Base-by-base conservation (phyloP, 2,888 invertebrate genomes). In the Pammene aurita region DNA sequence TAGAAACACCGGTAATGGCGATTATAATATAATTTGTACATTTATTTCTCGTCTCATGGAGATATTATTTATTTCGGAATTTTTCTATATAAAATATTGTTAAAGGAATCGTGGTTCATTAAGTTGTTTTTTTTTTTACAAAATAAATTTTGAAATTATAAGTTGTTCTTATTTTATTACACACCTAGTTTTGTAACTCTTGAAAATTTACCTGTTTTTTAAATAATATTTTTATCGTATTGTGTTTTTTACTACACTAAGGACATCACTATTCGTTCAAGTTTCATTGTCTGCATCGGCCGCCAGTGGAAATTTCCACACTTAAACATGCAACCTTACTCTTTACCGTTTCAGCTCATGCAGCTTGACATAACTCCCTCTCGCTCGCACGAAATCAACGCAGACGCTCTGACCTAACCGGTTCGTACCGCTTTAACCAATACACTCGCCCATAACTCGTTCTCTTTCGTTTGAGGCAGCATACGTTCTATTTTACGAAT, bases 271-370 rank as follows among this genome's bases (percentile, higher is more conserved):
- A 84, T 81, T 82, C 86, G 84, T 87, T 89, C 86, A 89, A 86
- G 88, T 91, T 91, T 89, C 91, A 92, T 92, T 92, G 92, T 92
- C 86, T 87, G 84, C 90, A 88, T 88, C 91, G 91, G 92, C 91
- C 86, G 87, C 84, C 90, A 88, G 89, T 92, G 92, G 92, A 92
- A 92, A 92, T 87, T 92, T 92, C 92, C 92, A 91, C 88, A 82
- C 78, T 86, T 84, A 87, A 90, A 89, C 89, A 90, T 90, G 91
- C 89, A 90, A 92, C 87, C 86, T 85, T 90, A 84, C 78, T 78
- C 80, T 72, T 75, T 72, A 76, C 87, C 82, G 73, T 78, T 92
- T 87, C 77, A 74, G 78, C 91, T 71, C 71, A 64, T 18, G 34
- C 58, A 67, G 75, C 75, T 78, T 75, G 69, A 54, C 73, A 78